Evolutionary conservation across 2,797 vertebrate species (phyloP).

Genomic region (Tolypeutes matacus): DNA sequence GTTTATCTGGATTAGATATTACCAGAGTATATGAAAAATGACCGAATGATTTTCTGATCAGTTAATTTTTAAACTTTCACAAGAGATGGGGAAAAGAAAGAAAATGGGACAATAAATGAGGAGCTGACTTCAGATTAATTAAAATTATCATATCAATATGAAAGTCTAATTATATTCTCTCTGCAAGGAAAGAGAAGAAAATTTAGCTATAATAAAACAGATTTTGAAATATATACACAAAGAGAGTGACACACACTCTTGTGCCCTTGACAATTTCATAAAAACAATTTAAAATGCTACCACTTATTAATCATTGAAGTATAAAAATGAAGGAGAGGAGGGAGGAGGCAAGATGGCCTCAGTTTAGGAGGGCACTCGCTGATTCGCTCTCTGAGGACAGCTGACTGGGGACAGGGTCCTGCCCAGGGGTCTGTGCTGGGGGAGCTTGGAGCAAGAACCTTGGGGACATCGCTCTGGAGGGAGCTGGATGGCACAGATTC

Average conservation of each 20-base stretch:
- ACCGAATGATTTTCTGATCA: background rate
- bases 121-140: background rate
- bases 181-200: background rate
- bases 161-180: background rate
- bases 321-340: background rate
- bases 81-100: background rate
- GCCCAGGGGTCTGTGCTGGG: too few relatives aligned
- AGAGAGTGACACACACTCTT: background rate
- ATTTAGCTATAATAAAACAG: background rate
- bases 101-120: background rate
- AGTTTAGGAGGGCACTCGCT: too few relatives aligned
- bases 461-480: too few relatives aligned
- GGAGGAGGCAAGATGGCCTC: too few relatives aligned
- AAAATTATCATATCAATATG: background rate
- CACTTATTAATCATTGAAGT: background rate
- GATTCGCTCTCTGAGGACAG: too few relatives aligned
- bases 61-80: background rate
- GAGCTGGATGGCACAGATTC: too few relatives aligned
- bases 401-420: too few relatives aligned
- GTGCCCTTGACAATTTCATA: background rate
- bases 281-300: background rate
- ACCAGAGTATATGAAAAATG: background rate
- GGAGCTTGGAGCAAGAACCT: too few relatives aligned
- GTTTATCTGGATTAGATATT: background rate
- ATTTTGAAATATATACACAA: background rate